Conservation (phyloP, 2,797 vertebrate genomes). For the Enteromius fasciolatus region DNA sequence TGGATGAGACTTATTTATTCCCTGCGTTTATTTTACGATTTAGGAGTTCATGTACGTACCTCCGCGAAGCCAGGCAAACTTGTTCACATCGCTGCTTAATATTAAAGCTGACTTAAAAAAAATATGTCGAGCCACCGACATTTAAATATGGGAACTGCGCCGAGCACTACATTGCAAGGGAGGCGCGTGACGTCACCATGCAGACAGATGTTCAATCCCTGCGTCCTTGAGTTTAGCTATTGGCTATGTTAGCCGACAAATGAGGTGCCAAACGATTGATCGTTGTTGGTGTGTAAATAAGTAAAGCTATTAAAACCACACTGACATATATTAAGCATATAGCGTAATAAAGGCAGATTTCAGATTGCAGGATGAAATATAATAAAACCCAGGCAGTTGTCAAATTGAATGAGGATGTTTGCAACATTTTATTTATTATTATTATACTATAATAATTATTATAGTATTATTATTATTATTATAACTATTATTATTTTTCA, state of each 20-base stretch:
- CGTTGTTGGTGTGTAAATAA: background rate
- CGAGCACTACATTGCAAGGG: constrained; percentile 32
- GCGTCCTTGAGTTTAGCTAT: constrained; percentile 35
- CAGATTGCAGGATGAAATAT: background rate
- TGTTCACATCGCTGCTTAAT: constrained; percentile 4
- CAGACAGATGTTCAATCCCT: constrained; percentile 47
- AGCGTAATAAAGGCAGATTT: background rate
- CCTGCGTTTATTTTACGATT: background rate
- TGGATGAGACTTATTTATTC: background rate
- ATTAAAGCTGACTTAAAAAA: constrained; percentile 17
- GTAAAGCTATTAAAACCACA: background rate
- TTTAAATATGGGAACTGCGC: constrained; percentile 46
- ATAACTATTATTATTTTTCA: background rate
- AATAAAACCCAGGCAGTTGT: background rate
- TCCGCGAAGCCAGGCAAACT: constrained; percentile 6
- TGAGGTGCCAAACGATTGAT: background rate
- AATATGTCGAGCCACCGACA: constrained; percentile 15
- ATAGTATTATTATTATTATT: too few species aligned
- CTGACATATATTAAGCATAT: background rate
- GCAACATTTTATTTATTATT: background rate
- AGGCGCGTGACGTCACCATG: constrained; percentile 54
- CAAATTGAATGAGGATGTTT: background rate
- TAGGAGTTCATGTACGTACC: constrained; percentile 22
- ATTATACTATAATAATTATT: too few species aligned
- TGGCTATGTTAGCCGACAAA: constrained; percentile 15